phyloP scores from a whole-genome alignment of 23 tunicate species.

The Trididemnum miniatum region DNA sequence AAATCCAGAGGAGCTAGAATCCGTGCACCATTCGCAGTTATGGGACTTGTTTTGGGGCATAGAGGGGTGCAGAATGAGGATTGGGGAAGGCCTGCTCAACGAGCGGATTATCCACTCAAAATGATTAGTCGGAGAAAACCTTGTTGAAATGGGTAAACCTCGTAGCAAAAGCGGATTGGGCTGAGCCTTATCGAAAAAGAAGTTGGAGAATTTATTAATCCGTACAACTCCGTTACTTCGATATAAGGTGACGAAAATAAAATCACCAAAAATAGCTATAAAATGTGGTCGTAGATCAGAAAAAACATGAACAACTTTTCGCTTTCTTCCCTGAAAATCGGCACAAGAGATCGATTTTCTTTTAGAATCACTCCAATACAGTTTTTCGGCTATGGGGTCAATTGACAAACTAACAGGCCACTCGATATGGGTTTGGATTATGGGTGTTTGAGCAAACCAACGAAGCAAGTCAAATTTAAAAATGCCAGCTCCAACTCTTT shows the following conservation, averaged over 20 bases:
- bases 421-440: constrained; percentile 4
- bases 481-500: constrained; percentile 17
- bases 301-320: constrained; percentile 29
- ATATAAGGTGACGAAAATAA: constrained; percentile 50
- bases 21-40: neutral
- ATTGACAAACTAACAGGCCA: constrained; percentile 67
- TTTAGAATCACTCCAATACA: constrained; percentile 78
- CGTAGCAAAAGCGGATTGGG: neutral
- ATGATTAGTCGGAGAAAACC: neutral
- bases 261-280: constrained; percentile 63
- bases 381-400: constrained; percentile 30
- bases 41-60: neutral
- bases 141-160: neutral
- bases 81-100: neutral
- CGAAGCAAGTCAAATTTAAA: constrained; percentile 9
- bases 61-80: neutral
- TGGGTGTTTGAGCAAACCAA: neutral
- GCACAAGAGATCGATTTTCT: constrained; percentile 35
- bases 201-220: constrained; percentile 59
- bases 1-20: neutral
- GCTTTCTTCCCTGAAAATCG: constrained; percentile 21
- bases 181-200: neutral
- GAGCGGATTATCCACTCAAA: neutral
- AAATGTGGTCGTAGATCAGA: constrained; percentile 30
- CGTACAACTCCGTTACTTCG: constrained; percentile 54